Evolutionary conservation across 2,888 invertebrate species (phyloP), one percentile per base, ranked within the genome.

Genomic region (Heterodera filipjevi): DNA sequence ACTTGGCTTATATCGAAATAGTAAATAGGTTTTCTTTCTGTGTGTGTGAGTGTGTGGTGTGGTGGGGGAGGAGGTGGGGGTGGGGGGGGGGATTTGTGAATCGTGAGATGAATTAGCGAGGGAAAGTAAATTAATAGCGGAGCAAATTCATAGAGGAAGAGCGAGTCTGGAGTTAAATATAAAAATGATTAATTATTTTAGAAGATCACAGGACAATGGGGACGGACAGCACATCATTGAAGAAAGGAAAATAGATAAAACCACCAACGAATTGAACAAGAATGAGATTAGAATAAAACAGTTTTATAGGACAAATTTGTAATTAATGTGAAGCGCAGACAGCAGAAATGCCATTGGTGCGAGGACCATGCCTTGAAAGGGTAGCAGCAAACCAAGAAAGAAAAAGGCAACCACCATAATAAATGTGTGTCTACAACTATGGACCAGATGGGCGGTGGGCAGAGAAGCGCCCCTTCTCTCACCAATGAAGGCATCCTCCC

Each of bases 401-500:
- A 71, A n/a, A 19, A 14, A 32, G 19, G 32, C 27, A 33, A 71
- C n/a, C n/a, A n/a, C n/a, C n/a, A 30, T 44, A 33, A 71, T 5
- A 71, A 12, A 44, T 44, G 12, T 44, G 12, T 44, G 44, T n/a
- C n/a, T n/a, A n/a, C n/a, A n/a, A 44, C 8, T 44, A 10, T 44
- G 53, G 16, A 53, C 16, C 6, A 46, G 27, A 44, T 6, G 27
- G 27, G 39, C 59, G 53, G 66, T 19, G 33, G 66, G 19, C 64
- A 72, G 64, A 71, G 27, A 46, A 77, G 46, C 39, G 6, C 35
- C 12, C 70, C 12, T 10, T 72, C 53, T 72, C 44, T 46, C 19
- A 22, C 44, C 27, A 77, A 33, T 22, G 59, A 59, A 64, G 59
- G 49, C 75, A 66, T 59, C 59, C 64, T n/a, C n/a, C n/a, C n/a